Conservation (phyloP, 2,888 invertebrate species). For the Asteroscopus sphinx region DNA sequence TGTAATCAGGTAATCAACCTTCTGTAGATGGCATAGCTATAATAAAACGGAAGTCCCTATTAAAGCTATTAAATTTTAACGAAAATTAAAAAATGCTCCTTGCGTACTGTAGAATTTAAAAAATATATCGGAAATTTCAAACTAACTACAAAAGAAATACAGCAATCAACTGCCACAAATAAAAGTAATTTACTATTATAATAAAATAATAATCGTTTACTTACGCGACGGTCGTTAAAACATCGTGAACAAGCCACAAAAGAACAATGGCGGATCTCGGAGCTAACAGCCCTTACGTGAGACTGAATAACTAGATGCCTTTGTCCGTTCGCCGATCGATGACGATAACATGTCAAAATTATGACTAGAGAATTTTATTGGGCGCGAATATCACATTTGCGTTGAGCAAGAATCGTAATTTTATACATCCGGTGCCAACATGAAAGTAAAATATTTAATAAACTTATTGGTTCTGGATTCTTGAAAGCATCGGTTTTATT, state of each 20-base stretch:
- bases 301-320: constrained; percentile 71
- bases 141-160: constrained; percentile 46
- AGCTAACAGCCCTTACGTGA: constrained; percentile 64
- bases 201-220: constrained; percentile 69
- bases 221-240: constrained; percentile 64
- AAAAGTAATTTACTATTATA: constrained; percentile 62
- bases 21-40: too few species aligned
- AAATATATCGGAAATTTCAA: constrained; percentile 22
- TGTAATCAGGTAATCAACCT: too few species aligned
- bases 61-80: too few species aligned
- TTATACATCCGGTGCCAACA: constrained; percentile 14
- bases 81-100: too few species aligned
- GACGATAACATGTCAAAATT: constrained; percentile 68
- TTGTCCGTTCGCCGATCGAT: constrained; percentile 69
- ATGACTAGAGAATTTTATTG: constrained; percentile 63
- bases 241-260: constrained; percentile 61
- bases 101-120: background rate
- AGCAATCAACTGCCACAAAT: constrained; percentile 52
- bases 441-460: constrained; percentile 21
- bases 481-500: background rate
- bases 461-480: background rate
- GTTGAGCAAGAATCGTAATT: constrained; percentile 35
- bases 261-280: constrained; percentile 62
- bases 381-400: constrained; percentile 46
- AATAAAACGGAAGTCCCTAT: too few species aligned